phyloP scores from a whole-genome alignment of 2,888 invertebrate species.

The Lithosia quadra region DNA sequence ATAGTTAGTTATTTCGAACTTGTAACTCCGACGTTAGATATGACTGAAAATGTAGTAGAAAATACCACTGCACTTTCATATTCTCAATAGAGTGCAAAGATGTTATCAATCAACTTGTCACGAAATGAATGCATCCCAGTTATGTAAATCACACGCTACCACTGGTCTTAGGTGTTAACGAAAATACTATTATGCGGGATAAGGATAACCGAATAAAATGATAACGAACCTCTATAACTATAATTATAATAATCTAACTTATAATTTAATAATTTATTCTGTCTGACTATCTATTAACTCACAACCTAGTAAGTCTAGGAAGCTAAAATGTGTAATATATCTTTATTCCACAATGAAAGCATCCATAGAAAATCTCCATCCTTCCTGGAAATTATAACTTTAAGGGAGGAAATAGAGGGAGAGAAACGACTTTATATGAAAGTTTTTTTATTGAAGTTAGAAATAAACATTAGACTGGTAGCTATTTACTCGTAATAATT shows the following conservation, averaged over 20 bases:
- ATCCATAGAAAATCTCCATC: neutral
- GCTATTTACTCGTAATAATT: neutral
- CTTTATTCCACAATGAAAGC: neutral
- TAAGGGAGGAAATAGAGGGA: neutral
- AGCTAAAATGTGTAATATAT: neutral
- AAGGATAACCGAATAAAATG: too few relatives aligned
- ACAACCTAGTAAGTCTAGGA: neutral
- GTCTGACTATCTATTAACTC: neutral
- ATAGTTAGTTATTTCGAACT: neutral
- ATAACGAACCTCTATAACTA: too few relatives aligned
- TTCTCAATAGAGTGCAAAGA: neutral
- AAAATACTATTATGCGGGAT: neutral
- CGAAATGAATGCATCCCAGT: neutral
- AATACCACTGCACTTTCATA: neutral
- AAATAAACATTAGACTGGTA: neutral
- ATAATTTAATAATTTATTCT: neutral
- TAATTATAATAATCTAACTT: neutral
- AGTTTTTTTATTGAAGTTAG: neutral
- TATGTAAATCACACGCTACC: neutral
- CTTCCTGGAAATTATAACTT: neutral
- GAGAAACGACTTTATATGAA: neutral
- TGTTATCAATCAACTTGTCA: conserved; percentile 4
- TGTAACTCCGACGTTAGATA: neutral
- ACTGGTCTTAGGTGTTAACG: neutral
- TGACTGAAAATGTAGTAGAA: neutral